Evolutionary conservation across 2,113 vertebrate species (phyloP).

Genomic region (Isurus oxyrinchus): DNA sequence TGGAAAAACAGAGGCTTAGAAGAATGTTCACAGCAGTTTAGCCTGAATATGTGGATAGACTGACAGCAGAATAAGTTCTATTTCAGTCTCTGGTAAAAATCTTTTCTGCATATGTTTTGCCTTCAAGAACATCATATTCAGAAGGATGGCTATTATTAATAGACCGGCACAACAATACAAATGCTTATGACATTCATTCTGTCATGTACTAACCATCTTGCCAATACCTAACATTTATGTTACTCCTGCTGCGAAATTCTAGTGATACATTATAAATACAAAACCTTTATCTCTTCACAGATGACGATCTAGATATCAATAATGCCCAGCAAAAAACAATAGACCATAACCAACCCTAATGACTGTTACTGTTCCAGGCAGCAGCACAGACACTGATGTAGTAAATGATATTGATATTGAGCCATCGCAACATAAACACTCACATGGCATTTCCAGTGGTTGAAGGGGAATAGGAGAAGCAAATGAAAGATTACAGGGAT

Average conservation of each 20-base stretch:
- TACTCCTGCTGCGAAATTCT: not conserved
- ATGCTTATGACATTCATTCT: conserved; percentile 5
- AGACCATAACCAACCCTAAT: conserved; percentile 10
- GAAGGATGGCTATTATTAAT: conserved; percentile 12
- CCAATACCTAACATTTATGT: conserved; percentile 20
- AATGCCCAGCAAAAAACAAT: conserved; percentile 5
- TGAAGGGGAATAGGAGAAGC: not conserved
- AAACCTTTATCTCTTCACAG: conserved; percentile 27
- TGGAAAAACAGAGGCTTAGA: not conserved
- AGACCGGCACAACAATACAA: not conserved
- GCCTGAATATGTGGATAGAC: not conserved
- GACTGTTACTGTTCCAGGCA: conserved; percentile 15
- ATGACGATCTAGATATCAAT: conserved; percentile 5
- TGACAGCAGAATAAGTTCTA: not conserved
- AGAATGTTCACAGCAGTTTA: not conserved
- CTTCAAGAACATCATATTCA: not conserved
- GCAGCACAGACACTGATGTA: not conserved
- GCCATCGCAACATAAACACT: not conserved
- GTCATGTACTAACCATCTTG: conserved; percentile 18
- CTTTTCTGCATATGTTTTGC: not conserved
- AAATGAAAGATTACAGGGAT: not conserved
- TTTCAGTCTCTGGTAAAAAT: not conserved
- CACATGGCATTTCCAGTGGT: not conserved
- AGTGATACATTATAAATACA: conserved; percentile 6
- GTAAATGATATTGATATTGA: not conserved